Percentiles rank a stretch among this genome's conserved stretches.
Conservation (phyloP, 2,797 vertebrate genomes). For the Protosalanx chinensis region DNA sequence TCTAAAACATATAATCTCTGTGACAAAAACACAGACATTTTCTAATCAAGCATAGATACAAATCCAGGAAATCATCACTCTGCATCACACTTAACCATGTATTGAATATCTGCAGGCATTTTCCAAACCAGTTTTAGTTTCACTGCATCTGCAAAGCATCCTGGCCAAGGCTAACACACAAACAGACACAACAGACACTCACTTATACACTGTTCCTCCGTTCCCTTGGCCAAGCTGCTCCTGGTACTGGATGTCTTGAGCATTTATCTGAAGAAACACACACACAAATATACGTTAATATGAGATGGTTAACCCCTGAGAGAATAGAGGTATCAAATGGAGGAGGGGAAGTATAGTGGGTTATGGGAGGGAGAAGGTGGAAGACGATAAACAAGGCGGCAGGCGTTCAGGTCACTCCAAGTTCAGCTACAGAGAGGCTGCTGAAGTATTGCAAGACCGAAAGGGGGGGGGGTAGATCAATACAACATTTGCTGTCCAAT, state of each 20-base stretch:
- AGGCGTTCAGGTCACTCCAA: slow-evolving; percentile 86
- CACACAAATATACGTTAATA: slow-evolving; percentile 20
- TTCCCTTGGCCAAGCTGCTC: slow-evolving; percentile 98
- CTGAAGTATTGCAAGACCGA: slow-evolving; percentile 7
- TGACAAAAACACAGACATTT: no score
- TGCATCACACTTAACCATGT: background rate
- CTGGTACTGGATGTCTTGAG: slow-evolving; percentile 95
- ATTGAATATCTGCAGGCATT: background rate
- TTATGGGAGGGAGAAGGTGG: slow-evolving; percentile 59
- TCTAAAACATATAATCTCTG: background rate
- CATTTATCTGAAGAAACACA: slow-evolving; percentile 86
- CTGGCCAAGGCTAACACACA: background rate
- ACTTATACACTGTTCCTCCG: slow-evolving; percentile 98
- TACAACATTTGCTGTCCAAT: slow-evolving; percentile 94
- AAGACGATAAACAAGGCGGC: slow-evolving; percentile 85
- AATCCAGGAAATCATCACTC: background rate
- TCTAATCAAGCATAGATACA: no score
- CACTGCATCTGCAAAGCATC: no score
- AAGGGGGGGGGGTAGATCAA: slow-evolving; percentile 75
- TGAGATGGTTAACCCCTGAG: background rate
- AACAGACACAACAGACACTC: slow-evolving; percentile 59
- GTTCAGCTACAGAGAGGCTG: slow-evolving; percentile 80
- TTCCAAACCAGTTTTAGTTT: no score
- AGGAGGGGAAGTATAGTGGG: slow-evolving; percentile 21
- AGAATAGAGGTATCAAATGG: slow-evolving; percentile 1